A percentile compares a stretch with the other conserved stretches of the same genome.
Conservation (phyloP, 1,140 invertebrate genomes). For the Drosophila kurseongensis region DNA sequence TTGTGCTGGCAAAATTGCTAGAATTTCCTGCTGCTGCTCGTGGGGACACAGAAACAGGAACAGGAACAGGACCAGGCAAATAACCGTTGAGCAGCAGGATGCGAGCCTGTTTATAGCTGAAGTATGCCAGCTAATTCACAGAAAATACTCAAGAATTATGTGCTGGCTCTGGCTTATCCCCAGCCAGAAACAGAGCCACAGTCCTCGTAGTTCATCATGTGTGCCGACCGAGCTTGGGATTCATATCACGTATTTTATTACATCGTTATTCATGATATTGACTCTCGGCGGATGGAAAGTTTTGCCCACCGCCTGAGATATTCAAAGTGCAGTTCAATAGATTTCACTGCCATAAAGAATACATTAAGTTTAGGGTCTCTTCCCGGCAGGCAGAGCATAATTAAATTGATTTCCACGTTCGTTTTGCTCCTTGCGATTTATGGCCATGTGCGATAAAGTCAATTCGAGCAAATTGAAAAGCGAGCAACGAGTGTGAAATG, state of each 20-base stretch:
- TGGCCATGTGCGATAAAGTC: slow-evolving; percentile 51
- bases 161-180: slow-evolving; percentile 26
- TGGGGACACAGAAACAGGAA: slow-evolving; percentile 5
- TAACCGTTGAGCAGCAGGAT: slow-evolving; percentile 31
- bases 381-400: slow-evolving; percentile 44
- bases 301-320: slow-evolving; percentile 44
- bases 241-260: slow-evolving; percentile 83
- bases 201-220: slow-evolving; percentile 70
- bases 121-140: slow-evolving; percentile 64
- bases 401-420: slow-evolving; percentile 72
- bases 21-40: slow-evolving; percentile 34
- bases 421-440: slow-evolving; percentile 51
- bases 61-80: slow-evolving; percentile 51
- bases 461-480: slow-evolving; percentile 73
- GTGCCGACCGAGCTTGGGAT: slow-evolving; percentile 46
- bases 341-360: slow-evolving; percentile 74
- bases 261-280: slow-evolving; percentile 82
- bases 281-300: slow-evolving; percentile 35
- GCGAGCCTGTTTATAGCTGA: slow-evolving; percentile 32
- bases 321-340: slow-evolving; percentile 82
- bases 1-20: slow-evolving; percentile 30
- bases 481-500: slow-evolving; percentile 54
- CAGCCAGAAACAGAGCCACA: slow-evolving; percentile 18
- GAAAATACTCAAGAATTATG: slow-evolving; percentile 69
- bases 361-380: slow-evolving; percentile 66